Conservation (phyloP, 2,888 invertebrate species). For the Dryobotodes eremita region DNA sequence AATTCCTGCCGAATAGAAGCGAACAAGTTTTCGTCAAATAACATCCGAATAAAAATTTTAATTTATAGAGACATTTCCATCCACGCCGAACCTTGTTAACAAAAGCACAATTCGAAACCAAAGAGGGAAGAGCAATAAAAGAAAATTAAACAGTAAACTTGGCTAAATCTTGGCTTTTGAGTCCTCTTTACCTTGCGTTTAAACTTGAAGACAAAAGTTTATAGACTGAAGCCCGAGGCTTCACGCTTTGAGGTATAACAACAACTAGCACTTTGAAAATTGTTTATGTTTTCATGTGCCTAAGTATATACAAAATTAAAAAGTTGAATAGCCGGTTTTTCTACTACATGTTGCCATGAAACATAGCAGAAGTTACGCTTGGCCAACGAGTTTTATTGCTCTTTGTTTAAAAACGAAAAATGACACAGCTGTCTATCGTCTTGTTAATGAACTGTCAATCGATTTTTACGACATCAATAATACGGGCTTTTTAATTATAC, state of each 20-base stretch:
- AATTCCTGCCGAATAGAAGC: neutral
- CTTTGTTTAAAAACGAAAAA: neutral
- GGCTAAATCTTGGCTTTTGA: conserved; percentile 3
- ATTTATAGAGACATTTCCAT: neutral
- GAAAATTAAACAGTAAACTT: conserved; percentile 26
- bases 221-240: conserved; percentile 26
- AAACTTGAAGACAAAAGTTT: conserved; percentile 30
- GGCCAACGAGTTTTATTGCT: neutral
- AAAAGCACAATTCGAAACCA: conserved; percentile 40
- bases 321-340: neutral
- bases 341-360: neutral
- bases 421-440: neutral
- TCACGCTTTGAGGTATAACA: conserved; percentile 3
- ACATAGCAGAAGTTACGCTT: neutral
- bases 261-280: neutral
- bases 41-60: neutral
- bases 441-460: neutral
- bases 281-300: neutral
- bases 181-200: conserved; percentile 33
- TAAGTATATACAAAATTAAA: too few relatives aligned
- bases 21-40: neutral
- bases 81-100: conserved; percentile 24
- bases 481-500: neutral
- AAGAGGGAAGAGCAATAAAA: conserved; percentile 23
- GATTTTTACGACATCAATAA: neutral